Conservation (phyloP, 1,140 invertebrate genomes). For the Hestina assimilis region DNA sequence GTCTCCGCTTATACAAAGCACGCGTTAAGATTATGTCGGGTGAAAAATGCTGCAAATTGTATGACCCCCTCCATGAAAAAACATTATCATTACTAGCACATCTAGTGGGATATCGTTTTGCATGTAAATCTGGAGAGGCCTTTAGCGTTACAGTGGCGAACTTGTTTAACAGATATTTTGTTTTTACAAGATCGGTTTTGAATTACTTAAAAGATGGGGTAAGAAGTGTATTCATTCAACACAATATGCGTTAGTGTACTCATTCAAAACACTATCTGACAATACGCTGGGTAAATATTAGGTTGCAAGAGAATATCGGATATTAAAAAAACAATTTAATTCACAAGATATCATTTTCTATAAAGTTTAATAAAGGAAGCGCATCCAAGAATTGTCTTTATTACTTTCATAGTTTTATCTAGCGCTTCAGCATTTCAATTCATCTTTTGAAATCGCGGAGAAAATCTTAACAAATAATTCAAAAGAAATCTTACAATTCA, state of each 20-base stretch:
- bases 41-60: conserved; percentile 75
- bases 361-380: conserved; percentile 4
- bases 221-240: conserved; percentile 1
- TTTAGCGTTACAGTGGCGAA: conserved; percentile 27
- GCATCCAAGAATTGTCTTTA: conserved; percentile 2
- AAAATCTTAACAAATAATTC: conserved; percentile 9
- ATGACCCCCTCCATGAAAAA: conserved; percentile 69
- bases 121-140: conserved; percentile 66
- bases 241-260: too few relatives aligned
- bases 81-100: conserved; percentile 65
- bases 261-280: too few relatives aligned
- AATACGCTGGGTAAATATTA: too few relatives aligned
- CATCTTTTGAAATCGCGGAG: conserved; percentile 2
- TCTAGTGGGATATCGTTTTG: conserved; percentile 57
- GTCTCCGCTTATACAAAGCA: conserved; percentile 52
- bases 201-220: not conserved
- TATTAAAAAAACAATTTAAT: not conserved
- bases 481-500: conserved; percentile 10
- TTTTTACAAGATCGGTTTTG: conserved; percentile 4
- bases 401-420: conserved; percentile 7
- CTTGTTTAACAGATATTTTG: conserved; percentile 11
- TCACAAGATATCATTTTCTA: not conserved
- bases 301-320: not conserved
- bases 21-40: conserved; percentile 66
- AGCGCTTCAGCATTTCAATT: conserved; percentile 4